Evolutionary conservation across 2,113 vertebrate species (phyloP).

Genomic region (Himantopus leucocephalus): DNA sequence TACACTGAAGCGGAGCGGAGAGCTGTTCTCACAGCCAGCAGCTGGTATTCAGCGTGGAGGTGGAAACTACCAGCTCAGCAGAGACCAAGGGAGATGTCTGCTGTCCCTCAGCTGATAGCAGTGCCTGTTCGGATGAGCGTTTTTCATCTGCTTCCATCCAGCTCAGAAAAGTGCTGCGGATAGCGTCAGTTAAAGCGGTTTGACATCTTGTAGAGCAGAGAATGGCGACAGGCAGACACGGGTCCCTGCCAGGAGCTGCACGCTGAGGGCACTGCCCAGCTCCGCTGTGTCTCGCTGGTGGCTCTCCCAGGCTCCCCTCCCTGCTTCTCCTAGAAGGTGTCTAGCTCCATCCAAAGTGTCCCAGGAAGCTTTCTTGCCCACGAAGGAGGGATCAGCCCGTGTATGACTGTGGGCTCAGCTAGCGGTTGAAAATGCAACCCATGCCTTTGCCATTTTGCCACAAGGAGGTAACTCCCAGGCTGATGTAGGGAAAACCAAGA

Average conservation of each 20-base stretch:
- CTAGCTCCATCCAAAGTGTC: background rate
- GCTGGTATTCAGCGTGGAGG: background rate
- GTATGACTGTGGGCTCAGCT: no score
- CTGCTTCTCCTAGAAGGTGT: background rate
- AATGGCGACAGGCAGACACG: background rate
- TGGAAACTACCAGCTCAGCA: background rate
- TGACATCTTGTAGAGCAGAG: background rate
- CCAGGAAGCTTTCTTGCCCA: background rate
- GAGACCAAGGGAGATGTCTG: background rate
- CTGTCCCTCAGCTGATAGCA: background rate
- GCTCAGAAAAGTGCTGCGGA: background rate
- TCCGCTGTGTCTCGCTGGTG: background rate
- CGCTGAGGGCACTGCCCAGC: background rate
- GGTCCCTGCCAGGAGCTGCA: background rate
- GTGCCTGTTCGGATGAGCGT: background rate
- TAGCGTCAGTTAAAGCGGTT: background rate
- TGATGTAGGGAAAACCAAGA: background rate
- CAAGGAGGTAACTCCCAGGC: background rate
- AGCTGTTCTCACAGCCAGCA: background rate
- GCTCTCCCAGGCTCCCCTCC: background rate
- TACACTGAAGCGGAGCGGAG: background rate
- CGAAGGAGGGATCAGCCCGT: no score
- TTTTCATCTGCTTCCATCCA: background rate
- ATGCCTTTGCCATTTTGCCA: background rate
- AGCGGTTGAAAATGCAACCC: background rate